Base-by-base conservation (phyloP, 2,888 invertebrate species). In the Tupiocoris notatus region DNA sequence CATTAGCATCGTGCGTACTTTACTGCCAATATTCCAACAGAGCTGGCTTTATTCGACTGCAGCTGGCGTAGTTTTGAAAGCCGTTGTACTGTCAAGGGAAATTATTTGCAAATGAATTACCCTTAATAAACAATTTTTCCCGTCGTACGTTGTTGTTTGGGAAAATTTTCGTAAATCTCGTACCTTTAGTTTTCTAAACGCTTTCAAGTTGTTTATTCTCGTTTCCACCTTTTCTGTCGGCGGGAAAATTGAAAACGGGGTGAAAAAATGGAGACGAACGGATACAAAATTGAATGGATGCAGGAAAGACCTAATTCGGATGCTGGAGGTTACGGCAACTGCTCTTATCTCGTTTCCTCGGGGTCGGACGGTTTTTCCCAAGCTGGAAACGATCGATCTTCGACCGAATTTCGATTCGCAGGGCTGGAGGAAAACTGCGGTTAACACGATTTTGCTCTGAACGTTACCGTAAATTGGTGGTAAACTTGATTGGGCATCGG, bases 401-500 rank as follows among this genome's bases (percentile, higher is more conserved):
- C 39, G 6, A 12, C 39, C 39, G 39, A 39, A 39, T 3, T 3
- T 39, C 39, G 39, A 12, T n/a, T n/a, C n/a, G n/a, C n/a, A n/a
- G 12, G 6, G 39, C 39, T 39, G 39, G 6, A 12, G 39, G 39
- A 12, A 39, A 39, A 3, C 39, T 39, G 39, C 39, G 39, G 39
- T 39, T 39, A 39, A 39, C 39, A 7, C 6, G 39, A 39, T 39
- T 39, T 39, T 39, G 39, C n/a, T 7, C 39, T 39, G 39, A 39
- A 57, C 63, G 73, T 73, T 73, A 73, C 73, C 73, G 73, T 73
- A 62, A 73, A 73, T 73, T 73, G 73, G 62, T 73, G 73, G 73
- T 73, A 73, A 73, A 73, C 73, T 73, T 73, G 73, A 73, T 61
- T 25, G 73, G 73, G 73, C 73, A 73, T 73, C 62, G 73, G 73